phyloP scores from a whole-genome alignment of 2,113 vertebrate genomes.

The Corynorhinus townsendii region DNA sequence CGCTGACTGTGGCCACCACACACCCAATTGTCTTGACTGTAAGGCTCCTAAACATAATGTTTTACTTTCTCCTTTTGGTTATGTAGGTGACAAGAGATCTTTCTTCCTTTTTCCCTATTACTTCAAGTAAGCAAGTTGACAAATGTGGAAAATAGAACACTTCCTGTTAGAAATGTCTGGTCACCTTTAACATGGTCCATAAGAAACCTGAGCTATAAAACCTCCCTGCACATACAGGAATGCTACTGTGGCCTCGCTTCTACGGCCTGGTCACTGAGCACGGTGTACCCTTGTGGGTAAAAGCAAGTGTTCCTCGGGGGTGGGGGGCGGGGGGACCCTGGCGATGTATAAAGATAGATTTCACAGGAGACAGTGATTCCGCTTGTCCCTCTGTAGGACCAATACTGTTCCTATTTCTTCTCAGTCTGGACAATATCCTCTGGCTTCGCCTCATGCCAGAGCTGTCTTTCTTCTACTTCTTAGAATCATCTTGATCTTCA shows the following conservation, averaged over 20 bases:
- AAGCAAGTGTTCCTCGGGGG: neutral
- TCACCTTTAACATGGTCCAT: neutral
- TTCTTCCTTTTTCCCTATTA: neutral
- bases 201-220: neutral
- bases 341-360: too few species aligned
- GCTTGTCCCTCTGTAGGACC: neutral
- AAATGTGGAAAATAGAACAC: neutral
- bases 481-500: neutral
- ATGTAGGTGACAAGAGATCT: neutral
- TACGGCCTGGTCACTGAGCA: neutral
- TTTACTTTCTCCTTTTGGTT: neutral
- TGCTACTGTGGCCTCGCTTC: too few species aligned
- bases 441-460: neutral
- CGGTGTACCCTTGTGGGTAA: neutral
- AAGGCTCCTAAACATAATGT: neutral
- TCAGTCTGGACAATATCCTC: neutral
- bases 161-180: neutral
- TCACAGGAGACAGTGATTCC: neutral
- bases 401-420: neutral
- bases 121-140: neutral
- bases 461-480: neutral
- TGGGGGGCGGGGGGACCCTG: rapidly evolving
- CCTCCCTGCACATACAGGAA: rapidly evolving
- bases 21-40: neutral
- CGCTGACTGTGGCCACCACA: neutral